Evolutionary conservation across 2,113 vertebrate species (phyloP), one percentile per base, ranked within the genome.

Genomic region (Pachypanchax playfairii): DNA sequence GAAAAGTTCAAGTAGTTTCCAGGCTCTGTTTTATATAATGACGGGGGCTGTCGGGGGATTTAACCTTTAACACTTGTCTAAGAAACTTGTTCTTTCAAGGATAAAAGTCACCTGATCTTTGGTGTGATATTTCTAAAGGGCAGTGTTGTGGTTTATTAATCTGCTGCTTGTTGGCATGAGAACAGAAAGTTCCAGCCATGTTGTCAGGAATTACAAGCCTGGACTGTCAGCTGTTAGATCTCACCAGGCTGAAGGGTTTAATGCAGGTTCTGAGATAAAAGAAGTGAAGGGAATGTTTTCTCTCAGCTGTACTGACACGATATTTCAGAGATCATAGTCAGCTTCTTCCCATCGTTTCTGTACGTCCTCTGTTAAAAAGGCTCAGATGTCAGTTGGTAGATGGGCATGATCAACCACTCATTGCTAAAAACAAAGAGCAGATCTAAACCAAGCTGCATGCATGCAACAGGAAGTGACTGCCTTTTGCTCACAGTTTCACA

Each of bases 351-450:
- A n/a, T n/a, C n/a, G n/a, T n/a, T n/a, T n/a, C n/a, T n/a, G n/a
- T n/a, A n/a, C n/a, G n/a, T n/a, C n/a, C 26, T 6, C 5, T 5
- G 6, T 38, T 12, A 3, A n/a, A n/a, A n/a, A n/a, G n/a, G 28
- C 56, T 69, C 22, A 1, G 9, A 39, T 39, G 57, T 24, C 41
- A 12, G 42, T 36, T 47, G 51, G 26, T 17, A 25, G 44, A 59
- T 29, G 22, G n/a, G 12, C 13, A 7, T 13, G 31, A 13, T 44
- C 17, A 12, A 15, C 39, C 21, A 25, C 17, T 21, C 21, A 17
- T 29, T 35, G 51, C 52, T n/a, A 31, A 44, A 44, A 3, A 9
- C 13, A n/a, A 60, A 36, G 17, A 44, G 38, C 9, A 17, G 9
- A 21, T 44, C 13, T 2, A 28, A 48, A 50, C 6, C n/a, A 35